A percentile compares a stretch with the other conserved stretches of the same genome.
These are phyloP conservation scores for Triplophysa tibetana DNA, from an alignment of 2,113 vertebrate genomes.

Conservation along the genomic window DNA sequence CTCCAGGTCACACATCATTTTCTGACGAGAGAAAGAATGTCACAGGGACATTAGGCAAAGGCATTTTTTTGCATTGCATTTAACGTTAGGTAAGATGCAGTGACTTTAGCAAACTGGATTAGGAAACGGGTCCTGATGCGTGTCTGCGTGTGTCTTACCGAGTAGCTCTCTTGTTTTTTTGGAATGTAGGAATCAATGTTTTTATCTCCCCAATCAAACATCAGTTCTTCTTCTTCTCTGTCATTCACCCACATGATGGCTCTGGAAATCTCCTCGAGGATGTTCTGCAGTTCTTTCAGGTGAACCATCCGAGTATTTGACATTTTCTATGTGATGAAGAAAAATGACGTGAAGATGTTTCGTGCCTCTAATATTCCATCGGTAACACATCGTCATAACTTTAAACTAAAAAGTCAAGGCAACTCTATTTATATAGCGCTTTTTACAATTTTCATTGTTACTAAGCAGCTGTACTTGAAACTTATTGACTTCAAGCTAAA, in stretches of 20 bases:
- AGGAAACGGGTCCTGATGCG: not conserved
- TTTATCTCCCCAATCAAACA: slow-evolving; percentile 95
- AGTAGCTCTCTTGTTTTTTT: slow-evolving; percentile 92
- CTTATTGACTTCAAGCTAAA: too few relatives aligned
- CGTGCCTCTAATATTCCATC: not conserved
- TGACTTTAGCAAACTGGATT: not conserved
- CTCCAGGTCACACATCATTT: slow-evolving; percentile 92
- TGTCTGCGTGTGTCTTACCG: slow-evolving; percentile 72
- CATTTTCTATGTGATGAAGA: slow-evolving; percentile 77
- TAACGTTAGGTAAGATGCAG: not conserved
- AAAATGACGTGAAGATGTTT: not conserved
- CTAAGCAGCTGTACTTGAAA: too few relatives aligned
- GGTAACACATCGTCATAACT: not conserved
- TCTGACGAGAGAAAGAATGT: slow-evolving; percentile 74
- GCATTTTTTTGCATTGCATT: not conserved
- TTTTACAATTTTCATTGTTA: too few relatives aligned
- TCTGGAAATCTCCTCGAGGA: slow-evolving; percentile 86
- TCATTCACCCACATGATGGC: slow-evolving; percentile 99
- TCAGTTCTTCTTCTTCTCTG: slow-evolving; percentile 91
- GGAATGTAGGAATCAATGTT: slow-evolving; percentile 85
- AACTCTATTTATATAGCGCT: too few relatives aligned
- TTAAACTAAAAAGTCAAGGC: not conserved
- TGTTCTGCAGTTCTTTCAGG: slow-evolving; percentile 85
- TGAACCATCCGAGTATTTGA: slow-evolving; percentile 83
- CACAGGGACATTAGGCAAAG: not conserved